These are phyloP conservation scores for Chelonus formosanus DNA, from an alignment of 2,888 invertebrate genomes.

Conservation along the genomic window DNA sequence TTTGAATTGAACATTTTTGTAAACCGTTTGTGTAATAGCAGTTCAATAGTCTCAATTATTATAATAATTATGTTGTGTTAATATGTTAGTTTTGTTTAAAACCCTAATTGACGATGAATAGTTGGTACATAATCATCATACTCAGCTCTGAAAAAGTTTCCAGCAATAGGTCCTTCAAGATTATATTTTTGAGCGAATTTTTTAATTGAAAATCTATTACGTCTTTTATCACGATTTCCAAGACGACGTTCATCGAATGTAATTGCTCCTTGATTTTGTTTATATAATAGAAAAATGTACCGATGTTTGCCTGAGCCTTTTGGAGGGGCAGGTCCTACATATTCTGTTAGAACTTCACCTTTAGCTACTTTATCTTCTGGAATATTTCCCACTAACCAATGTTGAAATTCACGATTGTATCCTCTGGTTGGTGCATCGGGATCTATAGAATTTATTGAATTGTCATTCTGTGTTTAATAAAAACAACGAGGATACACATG, in stretches of 20 bases:
- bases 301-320: conserved; percentile 57
- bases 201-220: conserved; percentile 70
- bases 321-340: conserved; percentile 62
- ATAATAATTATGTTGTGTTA: conserved; percentile 19
- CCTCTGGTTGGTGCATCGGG: conserved; percentile 58
- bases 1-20: no score
- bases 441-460: conserved; percentile 47
- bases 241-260: conserved; percentile 61
- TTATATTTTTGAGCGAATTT: conserved; percentile 71
- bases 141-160: conserved; percentile 71
- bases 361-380: conserved; percentile 61
- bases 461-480: no score
- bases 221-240: conserved; percentile 64
- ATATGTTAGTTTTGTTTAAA: conserved; percentile 38
- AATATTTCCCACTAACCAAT: conserved; percentile 64
- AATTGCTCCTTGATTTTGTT: conserved; percentile 61
- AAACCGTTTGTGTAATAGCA: no score
- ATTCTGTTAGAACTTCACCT: conserved; percentile 61
- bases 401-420: conserved; percentile 60
- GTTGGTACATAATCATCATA: conserved; percentile 72
- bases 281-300: conserved; percentile 61
- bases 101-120: conserved; percentile 61
- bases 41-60: no score
- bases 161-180: conserved; percentile 70
- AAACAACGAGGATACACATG: not conserved